phyloP scores from a whole-genome alignment of 2,797 vertebrate species.

The Echeneis naucrates region DNA sequence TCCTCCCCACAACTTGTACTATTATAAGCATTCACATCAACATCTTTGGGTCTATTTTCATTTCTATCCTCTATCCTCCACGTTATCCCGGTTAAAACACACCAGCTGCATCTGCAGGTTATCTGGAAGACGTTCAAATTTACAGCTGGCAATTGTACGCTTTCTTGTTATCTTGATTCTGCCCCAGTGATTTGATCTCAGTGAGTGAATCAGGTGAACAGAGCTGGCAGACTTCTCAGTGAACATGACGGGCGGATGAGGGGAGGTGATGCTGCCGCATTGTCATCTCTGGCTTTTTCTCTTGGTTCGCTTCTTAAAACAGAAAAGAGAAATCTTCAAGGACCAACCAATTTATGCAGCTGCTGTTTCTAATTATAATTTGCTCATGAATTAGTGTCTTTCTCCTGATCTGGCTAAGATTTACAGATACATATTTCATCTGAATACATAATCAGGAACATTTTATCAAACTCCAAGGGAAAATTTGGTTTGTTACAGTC shows the following conservation, averaged over 20 bases:
- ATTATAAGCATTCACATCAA: constrained; percentile 36
- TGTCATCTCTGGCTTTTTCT: not conserved
- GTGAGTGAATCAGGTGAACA: not conserved
- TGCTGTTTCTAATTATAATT: too few relatives aligned
- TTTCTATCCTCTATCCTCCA: not conserved
- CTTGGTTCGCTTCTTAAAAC: not conserved
- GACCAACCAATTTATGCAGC: too few relatives aligned
- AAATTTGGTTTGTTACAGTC: too few relatives aligned
- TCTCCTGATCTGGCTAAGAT: too few relatives aligned
- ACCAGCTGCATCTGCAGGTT: too few relatives aligned
- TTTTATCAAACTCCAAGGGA: too few relatives aligned
- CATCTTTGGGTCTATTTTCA: constrained; percentile 29
- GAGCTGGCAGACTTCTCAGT: constrained; percentile 4
- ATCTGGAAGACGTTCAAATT: not conserved
- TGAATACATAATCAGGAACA: too few relatives aligned
- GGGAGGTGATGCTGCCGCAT: constrained; percentile 3
- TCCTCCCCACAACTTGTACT: constrained; percentile 17
- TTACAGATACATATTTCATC: too few relatives aligned
- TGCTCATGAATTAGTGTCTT: too few relatives aligned
- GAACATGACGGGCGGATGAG: not conserved
- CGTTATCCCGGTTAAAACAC: not conserved
- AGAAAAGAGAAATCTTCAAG: not conserved
- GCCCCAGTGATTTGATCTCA: constrained; percentile 1
- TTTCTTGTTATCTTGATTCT: not conserved
- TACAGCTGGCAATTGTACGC: not conserved